Conservation (phyloP, 1,140 invertebrate species). For the Lethrus apterus region DNA sequence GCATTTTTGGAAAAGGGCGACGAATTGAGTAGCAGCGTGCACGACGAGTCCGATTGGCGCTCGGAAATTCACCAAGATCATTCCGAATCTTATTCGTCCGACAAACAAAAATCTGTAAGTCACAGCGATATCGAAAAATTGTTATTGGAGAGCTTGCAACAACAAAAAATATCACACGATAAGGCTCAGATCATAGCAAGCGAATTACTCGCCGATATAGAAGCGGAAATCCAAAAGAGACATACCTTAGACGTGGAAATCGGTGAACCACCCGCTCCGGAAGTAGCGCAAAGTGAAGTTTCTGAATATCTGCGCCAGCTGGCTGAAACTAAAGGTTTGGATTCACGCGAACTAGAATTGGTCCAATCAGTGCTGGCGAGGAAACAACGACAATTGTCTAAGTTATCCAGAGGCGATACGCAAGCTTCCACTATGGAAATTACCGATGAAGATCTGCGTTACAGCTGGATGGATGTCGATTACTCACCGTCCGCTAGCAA, state of each 20-base stretch:
- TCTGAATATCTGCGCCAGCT: slow-evolving; percentile 37
- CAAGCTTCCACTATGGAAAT: slow-evolving; percentile 57
- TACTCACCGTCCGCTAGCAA: slow-evolving; percentile 57
- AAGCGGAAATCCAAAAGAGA: slow-evolving; percentile 44
- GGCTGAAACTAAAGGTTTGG: slow-evolving; percentile 41
- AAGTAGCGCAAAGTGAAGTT: slow-evolving; percentile 5
- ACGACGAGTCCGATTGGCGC: slow-evolving; percentile 37
- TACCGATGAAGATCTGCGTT: slow-evolving; percentile 58
- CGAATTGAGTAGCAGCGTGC: slow-evolving; percentile 29
- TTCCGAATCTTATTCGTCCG: slow-evolving; percentile 35
- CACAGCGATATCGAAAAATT: slow-evolving; percentile 38
- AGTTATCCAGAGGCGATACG: slow-evolving; percentile 45
- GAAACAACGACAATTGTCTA: slow-evolving; percentile 43
- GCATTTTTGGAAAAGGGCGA: slow-evolving; percentile 36
- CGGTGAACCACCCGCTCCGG: slow-evolving; percentile 17
- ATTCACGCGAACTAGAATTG: slow-evolving; percentile 42
- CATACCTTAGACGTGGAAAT: slow-evolving; percentile 21
- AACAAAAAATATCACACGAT: slow-evolving; percentile 47
- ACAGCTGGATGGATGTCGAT: slow-evolving; percentile 59
- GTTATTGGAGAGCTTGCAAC: slow-evolving; percentile 38
- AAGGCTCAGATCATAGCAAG: slow-evolving; percentile 45
- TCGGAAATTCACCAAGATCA: slow-evolving; percentile 39
- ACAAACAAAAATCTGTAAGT: slow-evolving; percentile 35
- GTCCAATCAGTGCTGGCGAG: slow-evolving; percentile 46
- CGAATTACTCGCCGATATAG: slow-evolving; percentile 48